Evolutionary conservation across 1,140 invertebrate genomes (phyloP).

Genomic region (Camponotus vicinus): DNA sequence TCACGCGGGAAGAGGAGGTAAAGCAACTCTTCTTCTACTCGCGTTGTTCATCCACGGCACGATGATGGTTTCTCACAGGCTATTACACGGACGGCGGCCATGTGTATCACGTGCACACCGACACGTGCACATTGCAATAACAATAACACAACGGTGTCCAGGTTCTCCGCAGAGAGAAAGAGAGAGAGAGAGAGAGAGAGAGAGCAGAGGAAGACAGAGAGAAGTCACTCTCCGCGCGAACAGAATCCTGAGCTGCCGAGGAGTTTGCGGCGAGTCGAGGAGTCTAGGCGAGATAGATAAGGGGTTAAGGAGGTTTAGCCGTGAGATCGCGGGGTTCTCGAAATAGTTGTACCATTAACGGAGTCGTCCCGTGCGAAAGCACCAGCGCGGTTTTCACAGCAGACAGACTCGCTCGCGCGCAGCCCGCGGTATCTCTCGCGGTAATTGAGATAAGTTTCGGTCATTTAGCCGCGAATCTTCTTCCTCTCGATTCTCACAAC

Average conservation of each 20-base stretch:
- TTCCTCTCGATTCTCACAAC: constrained; percentile 34
- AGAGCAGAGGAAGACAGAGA: constrained; percentile 16
- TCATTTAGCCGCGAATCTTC: constrained; percentile 54
- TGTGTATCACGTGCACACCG: constrained; percentile 60
- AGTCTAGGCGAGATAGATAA: constrained; percentile 78
- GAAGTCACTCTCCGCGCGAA: constrained; percentile 34
- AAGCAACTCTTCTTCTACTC: constrained; percentile 43
- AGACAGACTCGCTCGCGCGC: constrained; percentile 60
- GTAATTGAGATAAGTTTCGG: constrained; percentile 73
- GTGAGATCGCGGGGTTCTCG: constrained; percentile 81
- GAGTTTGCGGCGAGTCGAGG: constrained; percentile 48
- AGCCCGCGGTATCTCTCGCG: constrained; percentile 67
- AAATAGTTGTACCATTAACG: constrained; percentile 81
- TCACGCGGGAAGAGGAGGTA: constrained; percentile 13
- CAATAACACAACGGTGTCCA: constrained; percentile 74
- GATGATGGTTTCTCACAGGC: constrained; percentile 76
- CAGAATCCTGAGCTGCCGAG: constrained; percentile 56
- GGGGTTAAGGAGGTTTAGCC: constrained; percentile 78
- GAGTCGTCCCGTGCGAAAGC: constrained; percentile 73
- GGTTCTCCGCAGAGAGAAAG: constrained; percentile 3
- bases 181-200: constrained; percentile 9
- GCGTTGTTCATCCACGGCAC: constrained; percentile 65
- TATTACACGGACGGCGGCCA: constrained; percentile 63
- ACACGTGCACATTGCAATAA: constrained; percentile 71
- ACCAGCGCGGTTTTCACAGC: constrained; percentile 57